A percentile compares a stretch with the other conserved stretches of the same genome.
phyloP scores from a whole-genome alignment of 2,888 invertebrate species.

The Mythimna lalbum region DNA sequence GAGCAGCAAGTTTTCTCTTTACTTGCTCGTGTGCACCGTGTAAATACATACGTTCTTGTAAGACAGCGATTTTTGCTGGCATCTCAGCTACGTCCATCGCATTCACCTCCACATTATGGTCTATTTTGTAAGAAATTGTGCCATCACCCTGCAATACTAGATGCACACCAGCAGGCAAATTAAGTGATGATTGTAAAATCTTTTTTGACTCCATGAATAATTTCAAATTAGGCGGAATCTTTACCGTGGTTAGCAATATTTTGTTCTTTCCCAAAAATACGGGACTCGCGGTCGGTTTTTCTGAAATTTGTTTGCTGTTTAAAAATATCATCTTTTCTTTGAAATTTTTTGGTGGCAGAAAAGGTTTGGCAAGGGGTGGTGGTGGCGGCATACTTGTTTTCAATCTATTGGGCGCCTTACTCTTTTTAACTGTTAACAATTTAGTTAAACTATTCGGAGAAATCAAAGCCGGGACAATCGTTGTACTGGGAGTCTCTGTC shows the following conservation, averaged over 20 bases:
- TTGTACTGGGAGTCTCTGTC: not conserved
- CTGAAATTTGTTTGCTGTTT: slow-evolving; percentile 64
- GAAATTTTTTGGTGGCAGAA: slow-evolving; percentile 24
- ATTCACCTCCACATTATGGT: slow-evolving; percentile 63
- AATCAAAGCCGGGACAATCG: not conserved
- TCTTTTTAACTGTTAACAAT: slow-evolving; percentile 16
- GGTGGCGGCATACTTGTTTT: not conserved
- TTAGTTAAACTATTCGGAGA: not conserved
- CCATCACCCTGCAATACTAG: slow-evolving; percentile 70
- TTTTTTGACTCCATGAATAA: slow-evolving; percentile 32
- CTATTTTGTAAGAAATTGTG: slow-evolving; percentile 66
- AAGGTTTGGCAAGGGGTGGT: slow-evolving; percentile 5
- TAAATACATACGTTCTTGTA: slow-evolving; percentile 70
- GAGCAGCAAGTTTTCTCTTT: not conserved
- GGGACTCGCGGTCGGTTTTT: slow-evolving; percentile 64
- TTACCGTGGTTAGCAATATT: slow-evolving; percentile 81
- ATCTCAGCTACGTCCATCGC: slow-evolving; percentile 61
- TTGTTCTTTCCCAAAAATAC: slow-evolving; percentile 81
- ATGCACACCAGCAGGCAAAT: slow-evolving; percentile 71
- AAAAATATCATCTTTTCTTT: slow-evolving; percentile 60
- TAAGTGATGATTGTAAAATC: slow-evolving; percentile 20
- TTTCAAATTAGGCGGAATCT: slow-evolving; percentile 61
- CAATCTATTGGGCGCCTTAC: not conserved
- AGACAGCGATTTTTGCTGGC: slow-evolving; percentile 67
- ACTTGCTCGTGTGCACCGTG: not conserved